Base-by-base conservation (phyloP, 2,113 vertebrate species). In the Mixornis gularis region DNA sequence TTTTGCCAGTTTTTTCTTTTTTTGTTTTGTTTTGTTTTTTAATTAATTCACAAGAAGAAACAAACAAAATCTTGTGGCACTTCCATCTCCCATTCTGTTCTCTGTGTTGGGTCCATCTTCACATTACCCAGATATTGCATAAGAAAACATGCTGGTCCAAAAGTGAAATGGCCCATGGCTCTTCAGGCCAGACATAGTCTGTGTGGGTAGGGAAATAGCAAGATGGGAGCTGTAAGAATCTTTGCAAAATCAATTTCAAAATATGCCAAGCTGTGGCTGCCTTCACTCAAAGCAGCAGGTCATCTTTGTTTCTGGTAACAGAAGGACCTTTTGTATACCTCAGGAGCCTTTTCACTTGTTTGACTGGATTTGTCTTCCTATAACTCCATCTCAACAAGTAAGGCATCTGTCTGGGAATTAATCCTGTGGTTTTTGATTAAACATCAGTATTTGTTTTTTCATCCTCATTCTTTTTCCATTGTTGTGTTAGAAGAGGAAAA, bases 161-260 rank as follows among this genome's bases (percentile, higher is more conserved):
- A 64, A 1, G 3, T 48, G 25, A 64, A 85, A 36, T 44, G 11
- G 9, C 12, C 13, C 14, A 3, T 21, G 22, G 10, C 10, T 83
- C 29, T 69, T 76, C 18, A 15, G 25, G n/a, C 13, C 20, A 29
- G n/a, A 15, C 14, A 1, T 0, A 12, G 29, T 26, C 24, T 0
- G 0, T 51, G 22, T 38, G 15, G 15, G 12, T 16, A 59, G 20
- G 10, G 21, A 91, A 26, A 8, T 51, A 53, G 29, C 32, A n/a
- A 24, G 46, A 55, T 21, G 17, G 3, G 3, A 85, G 12, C 40
- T 58, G 44, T 18, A 41, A 11, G 0, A 1, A 19, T 17, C 48
- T 91, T 71, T 44, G 30, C 4, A 64, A 41, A 73, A 34, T 49
- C 24, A 30, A 56, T 30, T 34, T 16, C 0, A 1, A 43, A 62